These are phyloP conservation scores for Acromyrmex heyeri DNA, from an alignment of 1,140 invertebrate species.

Conservation along the genomic window DNA sequence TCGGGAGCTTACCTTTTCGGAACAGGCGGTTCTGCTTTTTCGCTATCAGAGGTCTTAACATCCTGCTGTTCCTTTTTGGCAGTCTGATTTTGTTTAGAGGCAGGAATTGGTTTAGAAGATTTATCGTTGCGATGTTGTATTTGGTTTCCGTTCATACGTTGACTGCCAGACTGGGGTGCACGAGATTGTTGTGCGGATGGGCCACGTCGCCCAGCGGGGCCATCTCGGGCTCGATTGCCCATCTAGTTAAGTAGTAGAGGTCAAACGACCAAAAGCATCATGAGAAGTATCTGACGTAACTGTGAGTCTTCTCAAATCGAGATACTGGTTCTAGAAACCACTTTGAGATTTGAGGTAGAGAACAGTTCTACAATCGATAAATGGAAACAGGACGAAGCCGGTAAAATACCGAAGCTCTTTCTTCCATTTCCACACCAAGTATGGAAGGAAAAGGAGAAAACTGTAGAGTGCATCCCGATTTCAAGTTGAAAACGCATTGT, in stretches of 20 bases:
- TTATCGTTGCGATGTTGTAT: constrained; percentile 87
- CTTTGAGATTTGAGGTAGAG: constrained; percentile 70
- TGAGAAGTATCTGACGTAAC: constrained; percentile 81
- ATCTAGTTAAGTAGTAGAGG: constrained; percentile 84
- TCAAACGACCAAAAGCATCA: constrained; percentile 84
- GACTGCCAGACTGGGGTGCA: constrained; percentile 85
- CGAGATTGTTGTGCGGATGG: constrained; percentile 85
- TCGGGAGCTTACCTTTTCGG: constrained; percentile 86
- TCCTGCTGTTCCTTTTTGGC: constrained; percentile 86
- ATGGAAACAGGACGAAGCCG: constrained; percentile 69
- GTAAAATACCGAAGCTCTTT: constrained; percentile 66
- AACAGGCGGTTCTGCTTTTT: constrained; percentile 85
- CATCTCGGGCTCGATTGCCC: constrained; percentile 86
- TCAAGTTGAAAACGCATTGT: constrained; percentile 70
- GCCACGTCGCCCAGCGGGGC: constrained; percentile 85
- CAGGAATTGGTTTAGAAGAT: constrained; percentile 86
- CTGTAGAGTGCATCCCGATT: constrained; percentile 56
- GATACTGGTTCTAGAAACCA: constrained; percentile 74
- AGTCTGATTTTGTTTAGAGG: constrained; percentile 87
- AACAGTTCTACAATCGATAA: constrained; percentile 71
- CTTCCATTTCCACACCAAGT: constrained; percentile 53
- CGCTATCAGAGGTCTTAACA: constrained; percentile 86
- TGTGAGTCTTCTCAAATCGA: constrained; percentile 78
- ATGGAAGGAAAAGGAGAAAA: constrained; percentile 67
- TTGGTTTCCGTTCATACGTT: constrained; percentile 87